Conservation (phyloP, 2,888 invertebrate species). For the Ceriagrion tenellum region DNA sequence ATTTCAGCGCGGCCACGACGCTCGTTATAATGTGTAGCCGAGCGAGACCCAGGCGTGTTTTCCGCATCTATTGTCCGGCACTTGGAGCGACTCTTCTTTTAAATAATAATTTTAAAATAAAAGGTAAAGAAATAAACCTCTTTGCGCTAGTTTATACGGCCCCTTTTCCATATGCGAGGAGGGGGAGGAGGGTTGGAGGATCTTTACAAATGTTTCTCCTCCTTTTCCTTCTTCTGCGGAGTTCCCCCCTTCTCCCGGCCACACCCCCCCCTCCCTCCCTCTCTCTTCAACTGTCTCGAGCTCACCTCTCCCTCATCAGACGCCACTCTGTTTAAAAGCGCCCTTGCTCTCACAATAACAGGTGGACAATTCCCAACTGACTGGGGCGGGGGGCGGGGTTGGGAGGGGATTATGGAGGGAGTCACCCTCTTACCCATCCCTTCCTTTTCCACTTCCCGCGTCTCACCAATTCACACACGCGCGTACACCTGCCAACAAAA, state of each 20-base stretch:
- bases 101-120: neutral
- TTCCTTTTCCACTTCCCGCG: neutral
- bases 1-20: neutral
- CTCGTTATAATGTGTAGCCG: neutral
- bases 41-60: neutral
- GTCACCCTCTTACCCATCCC: neutral
- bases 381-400: neutral
- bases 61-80: neutral
- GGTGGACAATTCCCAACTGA: constrained; percentile 3
- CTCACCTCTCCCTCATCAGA: neutral
- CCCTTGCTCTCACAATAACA: neutral
- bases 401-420: no score
- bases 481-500: neutral
- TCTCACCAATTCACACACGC: neutral
- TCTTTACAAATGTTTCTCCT: neutral
- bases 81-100: neutral
- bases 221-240: neutral
- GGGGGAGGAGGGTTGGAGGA: neutral
- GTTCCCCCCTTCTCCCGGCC: neutral
- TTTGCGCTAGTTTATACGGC: neutral
- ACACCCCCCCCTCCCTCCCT: no score
- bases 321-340: constrained; percentile 2
- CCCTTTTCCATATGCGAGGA: neutral
- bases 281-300: no score
- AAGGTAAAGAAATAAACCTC: neutral